Evolutionary conservation across 2,888 invertebrate species (phyloP).

Genomic region (Leucophenga montana): DNA sequence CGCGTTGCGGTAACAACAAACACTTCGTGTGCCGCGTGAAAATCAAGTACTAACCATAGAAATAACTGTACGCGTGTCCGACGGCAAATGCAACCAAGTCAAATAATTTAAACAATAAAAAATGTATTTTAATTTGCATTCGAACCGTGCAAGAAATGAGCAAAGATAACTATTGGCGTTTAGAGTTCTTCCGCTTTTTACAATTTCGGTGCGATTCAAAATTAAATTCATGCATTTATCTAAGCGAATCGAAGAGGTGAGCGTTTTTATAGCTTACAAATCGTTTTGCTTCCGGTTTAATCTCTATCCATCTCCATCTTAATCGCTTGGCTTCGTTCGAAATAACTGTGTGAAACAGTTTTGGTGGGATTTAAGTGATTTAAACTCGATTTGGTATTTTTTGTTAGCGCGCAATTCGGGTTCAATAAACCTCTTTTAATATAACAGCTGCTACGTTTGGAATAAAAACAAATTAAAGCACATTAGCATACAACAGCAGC

Average conservation of each 20-base stretch:
- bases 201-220: too few species aligned
- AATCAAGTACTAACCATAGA: background rate
- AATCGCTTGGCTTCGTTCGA: too few species aligned
- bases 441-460: background rate
- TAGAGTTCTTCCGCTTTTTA: too few species aligned
- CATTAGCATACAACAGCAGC: slow-evolving; percentile 10
- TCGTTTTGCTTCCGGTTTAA: background rate
- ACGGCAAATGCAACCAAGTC: background rate
- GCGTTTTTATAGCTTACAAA: background rate
- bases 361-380: background rate
- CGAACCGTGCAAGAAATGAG: too few species aligned
- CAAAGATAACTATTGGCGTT: too few species aligned
- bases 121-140: too few species aligned
- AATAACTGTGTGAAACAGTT: slow-evolving; percentile 1
- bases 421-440: slow-evolving; percentile 9
- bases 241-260: too few species aligned
- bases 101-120: too few species aligned
- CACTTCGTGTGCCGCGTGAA: too few species aligned
- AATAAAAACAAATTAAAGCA: slow-evolving; percentile 14
- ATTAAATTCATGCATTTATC: too few species aligned
- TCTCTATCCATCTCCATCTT: background rate
- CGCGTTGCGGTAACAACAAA: background rate
- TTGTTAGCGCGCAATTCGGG: background rate
- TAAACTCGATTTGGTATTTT: background rate
- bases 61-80: background rate